phyloP scores from a whole-genome alignment of 2,797 vertebrate genomes.

The Silurus aristotelis region DNA sequence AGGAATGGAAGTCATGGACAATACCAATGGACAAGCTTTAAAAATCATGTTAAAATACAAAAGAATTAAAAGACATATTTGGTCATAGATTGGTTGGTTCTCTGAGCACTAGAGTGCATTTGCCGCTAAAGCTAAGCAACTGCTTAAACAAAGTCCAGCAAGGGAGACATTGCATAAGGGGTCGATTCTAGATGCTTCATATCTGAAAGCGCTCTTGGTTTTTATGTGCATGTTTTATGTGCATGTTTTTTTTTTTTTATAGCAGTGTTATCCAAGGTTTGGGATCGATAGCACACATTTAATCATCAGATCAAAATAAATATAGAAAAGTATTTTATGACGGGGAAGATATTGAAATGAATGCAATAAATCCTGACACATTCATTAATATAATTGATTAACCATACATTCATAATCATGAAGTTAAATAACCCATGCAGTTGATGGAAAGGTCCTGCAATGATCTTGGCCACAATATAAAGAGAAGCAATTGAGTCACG shows the following conservation, averaged over 20 bases:
- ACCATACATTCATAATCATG: conserved; percentile 14
- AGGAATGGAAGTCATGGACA: conserved; percentile 16
- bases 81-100: background rate
- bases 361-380: conserved; percentile 18
- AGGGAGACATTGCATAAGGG: background rate
- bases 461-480: conserved; percentile 15
- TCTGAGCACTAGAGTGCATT: too few relatives aligned
- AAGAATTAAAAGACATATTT: background rate
- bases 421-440: conserved; percentile 1
- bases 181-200: background rate
- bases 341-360: background rate
- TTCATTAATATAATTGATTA: conserved; percentile 28
- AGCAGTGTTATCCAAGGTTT: background rate
- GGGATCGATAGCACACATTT: background rate
- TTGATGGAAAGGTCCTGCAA: background rate
- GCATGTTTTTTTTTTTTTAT: background rate
- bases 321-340: background rate
- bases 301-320: background rate
- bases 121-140: too few relatives aligned
- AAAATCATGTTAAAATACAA: background rate
- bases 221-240: background rate
- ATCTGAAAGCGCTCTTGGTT: background rate
- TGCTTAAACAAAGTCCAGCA: background rate
- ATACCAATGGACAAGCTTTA: background rate
- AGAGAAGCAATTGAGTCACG: conserved; percentile 37